A percentile compares a stretch with the other conserved stretches of the same genome.
Evolutionary conservation across 2,797 vertebrate genomes (phyloP).

Genomic region (Petrocephalus sullivani): DNA sequence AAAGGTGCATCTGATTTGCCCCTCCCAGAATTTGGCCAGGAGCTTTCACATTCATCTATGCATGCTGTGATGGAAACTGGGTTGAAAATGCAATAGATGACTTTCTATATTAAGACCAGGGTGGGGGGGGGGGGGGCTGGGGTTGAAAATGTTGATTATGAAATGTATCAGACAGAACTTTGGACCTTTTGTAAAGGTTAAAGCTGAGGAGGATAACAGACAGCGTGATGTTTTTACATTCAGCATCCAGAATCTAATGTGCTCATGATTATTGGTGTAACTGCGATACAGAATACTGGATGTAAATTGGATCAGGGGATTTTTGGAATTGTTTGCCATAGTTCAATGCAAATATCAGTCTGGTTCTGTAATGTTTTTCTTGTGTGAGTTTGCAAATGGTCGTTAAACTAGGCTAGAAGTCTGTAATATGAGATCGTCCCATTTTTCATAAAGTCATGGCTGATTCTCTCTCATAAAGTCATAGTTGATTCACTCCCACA

Average conservation of each 20-base stretch:
- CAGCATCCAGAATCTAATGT: not conserved
- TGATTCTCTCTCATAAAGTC: not conserved
- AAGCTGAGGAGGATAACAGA: not conserved
- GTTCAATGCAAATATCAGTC: slow-evolving; percentile 50
- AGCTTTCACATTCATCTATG: not conserved
- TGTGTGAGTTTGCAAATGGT: not conserved
- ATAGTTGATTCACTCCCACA: not conserved
- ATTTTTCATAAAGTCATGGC: not conserved
- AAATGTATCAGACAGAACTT: not conserved
- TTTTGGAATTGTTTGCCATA: slow-evolving; percentile 56
- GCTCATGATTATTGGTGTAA: not conserved
- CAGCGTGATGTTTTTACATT: not conserved
- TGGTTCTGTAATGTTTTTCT: slow-evolving; percentile 32
- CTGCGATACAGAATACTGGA: slow-evolving; percentile 40
- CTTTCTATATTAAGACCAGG: slow-evolving; percentile 47
- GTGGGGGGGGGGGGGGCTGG: slow-evolving; percentile 33
- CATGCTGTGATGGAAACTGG: not conserved
- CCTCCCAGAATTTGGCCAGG: not conserved
- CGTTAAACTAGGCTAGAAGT: not conserved
- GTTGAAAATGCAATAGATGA: slow-evolving; percentile 48
- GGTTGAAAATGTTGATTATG: not conserved
- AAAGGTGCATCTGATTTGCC: not conserved
- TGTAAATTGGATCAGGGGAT: slow-evolving; percentile 54
- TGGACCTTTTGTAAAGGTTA: not conserved
- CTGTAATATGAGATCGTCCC: not conserved